A percentile compares a stretch with the other conserved stretches of the same genome.
These are phyloP conservation scores for Abramis brama DNA, from an alignment of 2,113 vertebrate genomes.

Conservation along the genomic window DNA sequence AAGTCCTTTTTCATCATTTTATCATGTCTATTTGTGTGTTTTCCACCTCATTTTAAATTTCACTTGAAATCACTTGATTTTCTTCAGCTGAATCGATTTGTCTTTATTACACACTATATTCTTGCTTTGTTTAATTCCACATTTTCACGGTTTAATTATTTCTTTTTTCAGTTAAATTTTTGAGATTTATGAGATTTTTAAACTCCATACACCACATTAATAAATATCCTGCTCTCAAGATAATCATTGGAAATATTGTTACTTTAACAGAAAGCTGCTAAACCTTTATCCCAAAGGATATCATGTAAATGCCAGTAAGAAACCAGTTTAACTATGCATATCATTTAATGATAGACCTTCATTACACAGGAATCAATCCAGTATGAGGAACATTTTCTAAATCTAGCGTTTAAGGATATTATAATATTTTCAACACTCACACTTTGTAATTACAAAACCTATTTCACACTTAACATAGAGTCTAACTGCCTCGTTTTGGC, in stretches of 20 bases:
- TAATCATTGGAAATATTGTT: not conserved
- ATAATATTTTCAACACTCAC: not conserved
- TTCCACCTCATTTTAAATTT: not conserved
- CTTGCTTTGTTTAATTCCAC: not conserved
- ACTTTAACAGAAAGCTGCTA: conserved; percentile 13
- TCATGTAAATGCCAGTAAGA: conserved; percentile 18
- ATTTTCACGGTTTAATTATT: not conserved
- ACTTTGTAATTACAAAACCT: conserved; percentile 12
- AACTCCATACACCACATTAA: not conserved
- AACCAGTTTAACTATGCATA: conserved; percentile 26
- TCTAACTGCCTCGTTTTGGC: not conserved
- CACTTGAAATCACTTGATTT: not conserved
- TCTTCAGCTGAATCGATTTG: not conserved
- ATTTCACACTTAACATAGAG: not conserved
- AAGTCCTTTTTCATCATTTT: not conserved
- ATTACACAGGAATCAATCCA: conserved; percentile 4
- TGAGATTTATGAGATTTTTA: not conserved
- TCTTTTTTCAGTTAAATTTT: not conserved
- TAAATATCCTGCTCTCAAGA: conserved; percentile 2
- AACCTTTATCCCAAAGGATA: not conserved
- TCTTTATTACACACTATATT: not conserved
- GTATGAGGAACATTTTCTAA: not conserved
- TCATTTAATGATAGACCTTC: not conserved
- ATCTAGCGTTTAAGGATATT: not conserved
- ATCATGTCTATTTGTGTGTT: not conserved